Evolutionary conservation across 1,140 invertebrate species (phyloP).

Genomic region (Lucilia sericata): DNA sequence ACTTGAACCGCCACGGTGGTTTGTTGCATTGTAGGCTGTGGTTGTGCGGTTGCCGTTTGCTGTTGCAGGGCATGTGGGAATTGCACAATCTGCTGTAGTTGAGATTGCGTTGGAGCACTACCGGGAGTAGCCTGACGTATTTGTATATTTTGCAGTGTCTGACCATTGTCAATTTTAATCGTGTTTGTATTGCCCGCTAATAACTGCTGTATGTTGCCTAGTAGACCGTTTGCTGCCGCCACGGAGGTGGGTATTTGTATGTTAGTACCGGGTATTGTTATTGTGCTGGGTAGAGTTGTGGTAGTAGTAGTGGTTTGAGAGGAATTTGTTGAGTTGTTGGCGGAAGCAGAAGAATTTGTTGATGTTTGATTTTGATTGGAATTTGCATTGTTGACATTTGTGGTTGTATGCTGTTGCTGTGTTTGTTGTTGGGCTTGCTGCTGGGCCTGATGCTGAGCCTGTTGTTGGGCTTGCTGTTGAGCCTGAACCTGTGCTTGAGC

Average conservation of each 20-base stretch:
- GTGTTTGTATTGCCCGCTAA: constrained; percentile 51
- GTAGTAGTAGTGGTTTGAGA: constrained; percentile 33
- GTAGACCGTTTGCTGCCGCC: constrained; percentile 61
- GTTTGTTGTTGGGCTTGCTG: constrained; percentile 47
- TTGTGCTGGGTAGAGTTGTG: constrained; percentile 66
- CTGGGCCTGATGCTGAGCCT: constrained; percentile 53
- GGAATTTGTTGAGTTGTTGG: constrained; percentile 33
- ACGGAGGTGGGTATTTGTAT: constrained; percentile 71
- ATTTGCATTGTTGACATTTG: not conserved
- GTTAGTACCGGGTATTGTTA: constrained; percentile 73
- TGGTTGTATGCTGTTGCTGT: constrained; percentile 26
- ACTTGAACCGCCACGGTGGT: constrained; percentile 92
- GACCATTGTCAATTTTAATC: constrained; percentile 62
- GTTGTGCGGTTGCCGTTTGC: constrained; percentile 69
- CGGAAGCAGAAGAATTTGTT: constrained; percentile 1
- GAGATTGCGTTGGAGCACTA: not conserved
- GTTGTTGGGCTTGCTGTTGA: constrained; percentile 50
- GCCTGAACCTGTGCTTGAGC: constrained; percentile 31
- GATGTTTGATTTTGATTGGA: constrained; percentile 4
- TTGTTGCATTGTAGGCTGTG: constrained; percentile 77
- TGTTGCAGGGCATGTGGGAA: constrained; percentile 68
- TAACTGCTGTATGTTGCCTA: constrained; percentile 56
- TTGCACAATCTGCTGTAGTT: constrained; percentile 77
- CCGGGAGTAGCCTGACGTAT: constrained; percentile 72
- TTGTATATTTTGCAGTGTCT: constrained; percentile 76